Evolutionary conservation across 2,888 invertebrate genomes (phyloP), one percentile per base, ranked within the genome.

Genomic region (Drosophila prostipennis): DNA sequence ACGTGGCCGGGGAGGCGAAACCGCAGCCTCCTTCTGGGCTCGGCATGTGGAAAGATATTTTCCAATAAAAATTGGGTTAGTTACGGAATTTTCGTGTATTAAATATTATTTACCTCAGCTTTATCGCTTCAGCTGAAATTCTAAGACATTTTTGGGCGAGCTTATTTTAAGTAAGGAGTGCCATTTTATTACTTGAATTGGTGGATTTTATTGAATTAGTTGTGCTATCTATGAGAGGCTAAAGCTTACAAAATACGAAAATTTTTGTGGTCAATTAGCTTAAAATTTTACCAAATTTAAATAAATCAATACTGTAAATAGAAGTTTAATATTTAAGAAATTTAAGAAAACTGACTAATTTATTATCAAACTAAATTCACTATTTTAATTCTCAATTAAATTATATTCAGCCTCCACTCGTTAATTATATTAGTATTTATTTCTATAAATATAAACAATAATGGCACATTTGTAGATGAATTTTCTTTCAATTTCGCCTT

Each of bases 11-110:
- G 19, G 32, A n/a, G 59, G 19, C 26, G 40, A 49, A 69, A 68
- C 59, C 69, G 60, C 61, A 63, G 40, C 16, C 59, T 48, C 58
- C 40, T 46, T 16, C 5, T 14, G 23, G n/a, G 40, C 13, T 14
- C 29, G 40, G 48, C 45, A 63, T 61, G 61, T 48, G 59, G 16
- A 58, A 40, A 40, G 61, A 61, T 58, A 46, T 46, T 61, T 61
- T 39, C 46, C 46, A 40, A 59, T 60, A 63, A 59, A 63, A 63
- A 59, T 49, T 67, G 40, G 64, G 64, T 49, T 54, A 42, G 48
- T 34, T 65, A 49, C 3, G 64, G 67, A 68, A 68, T 65, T 56
- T 51, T 13, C 49, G 40, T 56, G 34, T 48, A 56, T 56, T 49
- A 51, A 63, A 49, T 36, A 59, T 63, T 49, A 49, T 63, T 59